Conservation (phyloP, 2,113 vertebrate species). For the Panurus biarmicus region DNA sequence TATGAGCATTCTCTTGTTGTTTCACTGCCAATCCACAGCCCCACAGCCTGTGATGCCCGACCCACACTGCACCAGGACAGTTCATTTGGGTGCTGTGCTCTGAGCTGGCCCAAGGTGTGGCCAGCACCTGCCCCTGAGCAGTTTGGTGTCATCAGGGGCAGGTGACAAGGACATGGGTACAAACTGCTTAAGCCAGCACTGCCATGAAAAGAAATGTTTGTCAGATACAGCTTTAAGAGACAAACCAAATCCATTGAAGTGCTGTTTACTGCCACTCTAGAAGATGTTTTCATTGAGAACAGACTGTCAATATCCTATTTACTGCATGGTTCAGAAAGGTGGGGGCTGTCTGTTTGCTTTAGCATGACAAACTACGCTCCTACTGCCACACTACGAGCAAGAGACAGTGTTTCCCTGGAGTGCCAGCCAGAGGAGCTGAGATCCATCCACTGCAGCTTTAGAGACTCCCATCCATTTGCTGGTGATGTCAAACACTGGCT, state of each 20-base stretch:
- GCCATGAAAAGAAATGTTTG: neutral
- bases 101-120: neutral
- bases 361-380: neutral
- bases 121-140: neutral
- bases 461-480: neutral
- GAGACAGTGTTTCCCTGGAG: fast-evolving
- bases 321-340: neutral
- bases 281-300: neutral
- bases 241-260: neutral
- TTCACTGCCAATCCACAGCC: neutral
- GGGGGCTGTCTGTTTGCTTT: neutral
- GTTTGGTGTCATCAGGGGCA: fast-evolving
- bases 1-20: neutral
- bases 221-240: neutral
- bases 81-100: fast-evolving
- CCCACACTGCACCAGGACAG: neutral
- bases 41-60: no score
- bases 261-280: neutral
- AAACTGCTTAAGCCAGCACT: neutral
- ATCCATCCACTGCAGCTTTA: neutral
- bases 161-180: neutral
- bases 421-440: neutral
- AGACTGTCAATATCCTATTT: neutral
- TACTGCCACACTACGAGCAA: neutral
- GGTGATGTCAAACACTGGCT: neutral